phyloP scores from a whole-genome alignment of 1,140 invertebrate species.

The Orussus abietinus region DNA sequence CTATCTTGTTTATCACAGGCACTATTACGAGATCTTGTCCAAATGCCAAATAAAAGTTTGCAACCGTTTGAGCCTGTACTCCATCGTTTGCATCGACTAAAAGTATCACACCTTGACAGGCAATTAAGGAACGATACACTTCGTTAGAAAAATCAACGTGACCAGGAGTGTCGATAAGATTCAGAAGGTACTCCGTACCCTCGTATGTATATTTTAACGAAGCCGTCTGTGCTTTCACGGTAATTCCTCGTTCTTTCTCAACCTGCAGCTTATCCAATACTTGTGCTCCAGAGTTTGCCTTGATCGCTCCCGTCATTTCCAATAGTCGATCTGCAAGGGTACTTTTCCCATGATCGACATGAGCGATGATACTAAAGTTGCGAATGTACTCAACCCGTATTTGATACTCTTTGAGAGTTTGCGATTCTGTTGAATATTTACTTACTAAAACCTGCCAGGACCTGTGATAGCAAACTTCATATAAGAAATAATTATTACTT shows the following conservation, averaged over 20 bases:
- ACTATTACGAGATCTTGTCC: constrained; percentile 77
- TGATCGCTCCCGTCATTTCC: constrained; percentile 84
- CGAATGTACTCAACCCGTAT: constrained; percentile 70
- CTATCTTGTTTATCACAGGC: constrained; percentile 96
- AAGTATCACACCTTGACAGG: constrained; percentile 92
- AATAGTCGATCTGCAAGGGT: constrained; percentile 90
- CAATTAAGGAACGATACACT: constrained; percentile 84
- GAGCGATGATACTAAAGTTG: constrained; percentile 96
- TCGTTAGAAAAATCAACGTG: constrained; percentile 99
- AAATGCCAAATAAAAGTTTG: constrained; percentile 93
- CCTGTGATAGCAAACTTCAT: no score
- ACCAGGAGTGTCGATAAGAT: constrained; percentile 97
- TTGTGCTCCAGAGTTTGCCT: constrained; percentile 68
- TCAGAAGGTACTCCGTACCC: constrained; percentile 76
- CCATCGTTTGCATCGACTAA: constrained; percentile 96
- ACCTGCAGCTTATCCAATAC: constrained; percentile 85
- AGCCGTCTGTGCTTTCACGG: constrained; percentile 96
- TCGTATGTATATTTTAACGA: constrained; percentile 77
- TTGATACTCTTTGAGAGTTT: constrained; percentile 29
- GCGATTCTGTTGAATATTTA: constrained; percentile 24
- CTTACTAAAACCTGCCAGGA: no score
- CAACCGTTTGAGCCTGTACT: constrained; percentile 96
- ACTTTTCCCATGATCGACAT: constrained; percentile 97
- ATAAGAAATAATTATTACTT: no score
- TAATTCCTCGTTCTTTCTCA: constrained; percentile 94